Conservation (phyloP, 1,140 invertebrate species). For the Amphibalanus amphitrite region DNA sequence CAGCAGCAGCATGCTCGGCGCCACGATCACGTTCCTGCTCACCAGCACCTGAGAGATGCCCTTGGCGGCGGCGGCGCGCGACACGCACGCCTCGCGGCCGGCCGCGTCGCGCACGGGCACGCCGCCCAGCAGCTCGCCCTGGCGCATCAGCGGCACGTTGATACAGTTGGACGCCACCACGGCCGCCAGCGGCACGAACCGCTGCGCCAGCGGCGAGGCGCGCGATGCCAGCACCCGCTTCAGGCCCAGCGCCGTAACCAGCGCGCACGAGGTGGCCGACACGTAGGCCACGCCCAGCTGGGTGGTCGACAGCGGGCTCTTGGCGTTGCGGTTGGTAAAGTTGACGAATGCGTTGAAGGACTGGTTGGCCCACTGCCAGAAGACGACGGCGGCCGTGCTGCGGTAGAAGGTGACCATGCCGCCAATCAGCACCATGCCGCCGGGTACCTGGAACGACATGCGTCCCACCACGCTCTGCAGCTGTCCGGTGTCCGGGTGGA, state of each 20-base stretch:
- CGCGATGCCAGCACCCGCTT: conserved; percentile 36
- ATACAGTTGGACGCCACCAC: conserved; percentile 81
- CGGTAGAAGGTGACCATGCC: conserved; percentile 58
- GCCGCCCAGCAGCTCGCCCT: conserved; percentile 59
- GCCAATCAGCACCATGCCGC: conserved; percentile 78
- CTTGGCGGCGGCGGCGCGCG: conserved; percentile 27
- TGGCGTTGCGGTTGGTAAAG: conserved; percentile 75
- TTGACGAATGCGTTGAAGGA: conserved; percentile 87
- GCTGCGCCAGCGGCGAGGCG: conserved; percentile 31
- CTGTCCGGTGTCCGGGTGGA: conserved; percentile 69
- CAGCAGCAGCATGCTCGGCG: conserved; percentile 62
- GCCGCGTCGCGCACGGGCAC: conserved; percentile 54
- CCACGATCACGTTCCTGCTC: conserved; percentile 72
- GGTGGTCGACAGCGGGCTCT: conserved; percentile 39
- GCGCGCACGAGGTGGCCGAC: conserved; percentile 31
- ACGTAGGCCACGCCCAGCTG: conserved; percentile 30
- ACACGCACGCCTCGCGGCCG: conserved; percentile 47
- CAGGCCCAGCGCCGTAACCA: conserved; percentile 32
- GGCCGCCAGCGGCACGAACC: conserved; percentile 63
- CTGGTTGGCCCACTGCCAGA: conserved; percentile 89
- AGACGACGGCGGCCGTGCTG: conserved; percentile 58
- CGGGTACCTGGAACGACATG: conserved; percentile 83
- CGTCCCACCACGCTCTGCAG: conserved; percentile 59
- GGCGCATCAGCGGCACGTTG: conserved; percentile 80
- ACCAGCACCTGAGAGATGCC: conserved; percentile 43